These are phyloP conservation scores for Falco cherrug DNA, from an alignment of 2,797 vertebrate species.

Conservation along the genomic window DNA sequence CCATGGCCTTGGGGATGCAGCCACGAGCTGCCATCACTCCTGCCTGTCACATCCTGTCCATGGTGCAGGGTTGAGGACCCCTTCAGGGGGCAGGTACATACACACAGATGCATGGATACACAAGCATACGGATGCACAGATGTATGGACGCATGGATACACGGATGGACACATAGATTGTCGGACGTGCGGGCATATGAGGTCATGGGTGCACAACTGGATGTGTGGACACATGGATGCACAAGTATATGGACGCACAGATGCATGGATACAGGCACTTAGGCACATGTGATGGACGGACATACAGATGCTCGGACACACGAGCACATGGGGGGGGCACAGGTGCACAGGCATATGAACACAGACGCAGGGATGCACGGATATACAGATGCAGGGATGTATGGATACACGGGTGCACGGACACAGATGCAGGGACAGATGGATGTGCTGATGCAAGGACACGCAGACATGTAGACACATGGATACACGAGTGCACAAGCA, in stretches of 20 bases:
- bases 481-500: neutral
- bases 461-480: rapidly evolving
- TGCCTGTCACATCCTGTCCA: rapidly evolving
- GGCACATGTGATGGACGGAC: neutral
- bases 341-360: no score
- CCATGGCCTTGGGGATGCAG: rapidly evolving
- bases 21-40: neutral
- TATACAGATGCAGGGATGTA: rapidly evolving
- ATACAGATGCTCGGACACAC: rapidly evolving
- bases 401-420: rapidly evolving
- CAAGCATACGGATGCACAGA: rapidly evolving
- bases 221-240: rapidly evolving
- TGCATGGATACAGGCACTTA: neutral
- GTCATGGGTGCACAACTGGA: neutral
- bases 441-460: neutral
- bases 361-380: neutral
- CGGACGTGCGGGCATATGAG: rapidly evolving
- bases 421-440: rapidly evolving
- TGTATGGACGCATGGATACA: neutral
- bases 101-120: neutral
- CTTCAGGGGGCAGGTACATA: rapidly evolving
- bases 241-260: neutral
- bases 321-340: neutral
- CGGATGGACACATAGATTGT: neutral
- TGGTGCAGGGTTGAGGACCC: rapidly evolving